Evolutionary conservation across 2,888 invertebrate genomes (phyloP), one percentile per base, ranked within the genome.

Genomic region (Sthenelais limicola): DNA sequence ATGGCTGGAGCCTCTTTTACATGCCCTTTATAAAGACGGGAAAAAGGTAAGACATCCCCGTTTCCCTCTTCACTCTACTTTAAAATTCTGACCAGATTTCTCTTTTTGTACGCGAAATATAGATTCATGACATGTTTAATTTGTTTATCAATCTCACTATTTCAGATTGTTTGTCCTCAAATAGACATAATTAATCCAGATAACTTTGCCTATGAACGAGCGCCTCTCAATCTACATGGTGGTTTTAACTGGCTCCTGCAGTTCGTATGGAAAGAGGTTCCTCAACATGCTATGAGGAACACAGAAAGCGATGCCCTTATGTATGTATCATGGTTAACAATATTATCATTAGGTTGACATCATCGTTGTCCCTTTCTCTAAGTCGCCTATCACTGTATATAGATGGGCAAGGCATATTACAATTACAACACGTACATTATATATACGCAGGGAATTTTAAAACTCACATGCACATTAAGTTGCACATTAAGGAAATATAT

Each of bases 1-100:
- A 38, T 87, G 91, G 92, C 90, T 96, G 75, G 93, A 96, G 82
- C 97, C 97, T 0, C 88, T 97, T 68, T 89, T 97, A 76, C 91
- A 62, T 15, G 70, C 70, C 47, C 66, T 73, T n/a, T n/a, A 26
- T n/a, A 56, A 51, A 30, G 52, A 73, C 58, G 28, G 71, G 4
- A 71, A 43, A 15, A 71, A 62, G 58, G 71, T 71, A 48, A 51
- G 51, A 35, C 12, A 9, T 30, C 15, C n/a, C n/a, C n/a, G n/a
- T n/a, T n/a, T n/a, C n/a, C n/a, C n/a, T n/a, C n/a, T n/a, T n/a
- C n/a, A n/a, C n/a, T n/a, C n/a, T n/a, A n/a, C n/a, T n/a, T n/a
- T n/a, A n/a, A n/a, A n/a, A n/a, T n/a, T n/a, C n/a, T n/a, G n/a
- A n/a, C n/a, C n/a, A n/a, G n/a, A n/a, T n/a, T n/a, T n/a, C n/a